A percentile compares a stretch with the other conserved stretches of the same genome.
Conservation (phyloP, 2,888 invertebrate genomes). For the Pharmacophagus antenor region DNA sequence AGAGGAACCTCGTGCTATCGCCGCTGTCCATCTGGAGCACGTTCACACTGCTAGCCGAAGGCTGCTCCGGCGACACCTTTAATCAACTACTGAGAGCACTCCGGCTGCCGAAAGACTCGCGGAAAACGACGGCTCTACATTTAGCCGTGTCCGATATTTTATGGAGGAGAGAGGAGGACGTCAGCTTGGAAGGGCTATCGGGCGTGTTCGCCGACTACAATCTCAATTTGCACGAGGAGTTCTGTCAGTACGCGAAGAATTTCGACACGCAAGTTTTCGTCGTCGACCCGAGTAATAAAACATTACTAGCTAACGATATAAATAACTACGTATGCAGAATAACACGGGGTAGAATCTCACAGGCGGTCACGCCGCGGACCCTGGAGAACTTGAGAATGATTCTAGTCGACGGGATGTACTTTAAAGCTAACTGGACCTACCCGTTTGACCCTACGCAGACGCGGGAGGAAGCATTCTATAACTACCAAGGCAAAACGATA, state of each 20-base stretch:
- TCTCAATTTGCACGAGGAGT: slow-evolving; percentile 61
- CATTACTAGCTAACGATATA: slow-evolving; percentile 77
- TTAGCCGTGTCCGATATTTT: slow-evolving; percentile 52
- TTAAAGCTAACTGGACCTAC: slow-evolving; percentile 86
- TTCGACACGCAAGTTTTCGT: slow-evolving; percentile 80
- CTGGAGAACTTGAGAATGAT: slow-evolving; percentile 76
- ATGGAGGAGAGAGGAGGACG: slow-evolving; percentile 51
- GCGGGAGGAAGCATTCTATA: slow-evolving; percentile 77
- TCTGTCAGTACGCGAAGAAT: slow-evolving; percentile 59
- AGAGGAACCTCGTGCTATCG: slow-evolving; percentile 61
- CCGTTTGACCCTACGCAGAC: slow-evolving; percentile 83
- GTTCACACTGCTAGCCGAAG: slow-evolving; percentile 67
- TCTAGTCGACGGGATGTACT: slow-evolving; percentile 84
- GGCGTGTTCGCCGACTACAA: slow-evolving; percentile 61
- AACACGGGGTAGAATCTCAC: slow-evolving; percentile 85
- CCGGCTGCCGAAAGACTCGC: slow-evolving; percentile 57
- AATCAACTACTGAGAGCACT: slow-evolving; percentile 59
- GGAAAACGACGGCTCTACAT: slow-evolving; percentile 61
- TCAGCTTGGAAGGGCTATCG: slow-evolving; percentile 55
- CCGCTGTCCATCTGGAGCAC: slow-evolving; percentile 72
- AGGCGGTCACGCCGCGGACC: slow-evolving; percentile 79
- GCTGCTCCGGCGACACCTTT: slow-evolving; percentile 66
- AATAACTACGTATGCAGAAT: slow-evolving; percentile 84
- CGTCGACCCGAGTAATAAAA: slow-evolving; percentile 78
- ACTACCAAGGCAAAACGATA: slow-evolving; percentile 75